Conservation (phyloP, 2,113 vertebrate genomes). For the human (Homo sapiens) region DNA sequence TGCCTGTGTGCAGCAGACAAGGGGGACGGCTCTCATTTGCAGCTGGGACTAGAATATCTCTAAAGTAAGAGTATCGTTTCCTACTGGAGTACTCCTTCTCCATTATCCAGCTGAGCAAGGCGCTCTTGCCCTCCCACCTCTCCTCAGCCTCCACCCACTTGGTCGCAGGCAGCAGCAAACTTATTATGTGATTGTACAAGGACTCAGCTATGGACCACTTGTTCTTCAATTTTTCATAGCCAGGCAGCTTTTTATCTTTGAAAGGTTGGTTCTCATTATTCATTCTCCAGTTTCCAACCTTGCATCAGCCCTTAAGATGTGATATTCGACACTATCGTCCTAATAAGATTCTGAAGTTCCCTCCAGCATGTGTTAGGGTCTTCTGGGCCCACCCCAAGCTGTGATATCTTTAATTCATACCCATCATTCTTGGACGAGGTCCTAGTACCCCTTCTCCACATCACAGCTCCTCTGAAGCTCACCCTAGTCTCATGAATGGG, state of each 20-base stretch:
- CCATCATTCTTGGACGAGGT: background rate
- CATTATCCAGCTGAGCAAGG: background rate
- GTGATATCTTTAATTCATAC: background rate
- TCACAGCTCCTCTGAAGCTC: background rate
- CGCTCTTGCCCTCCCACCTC: background rate
- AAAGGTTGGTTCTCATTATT: background rate
- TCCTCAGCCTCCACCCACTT: too few relatives aligned
- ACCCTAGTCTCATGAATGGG: background rate
- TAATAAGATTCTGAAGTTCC: background rate
- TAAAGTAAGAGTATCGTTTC: background rate
- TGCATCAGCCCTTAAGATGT: too few relatives aligned
- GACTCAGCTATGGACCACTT: background rate
- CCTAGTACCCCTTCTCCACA: background rate
- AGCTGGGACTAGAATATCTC: background rate
- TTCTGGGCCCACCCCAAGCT: background rate
- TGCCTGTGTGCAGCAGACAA: fast-evolving
- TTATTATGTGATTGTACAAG: too few relatives aligned
- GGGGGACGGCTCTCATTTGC: background rate
- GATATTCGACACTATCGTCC: background rate
- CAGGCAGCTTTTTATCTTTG: background rate
- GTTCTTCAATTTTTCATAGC: background rate
- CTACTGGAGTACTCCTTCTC: too few relatives aligned
- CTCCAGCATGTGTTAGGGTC: background rate
- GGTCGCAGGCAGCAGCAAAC: too few relatives aligned
- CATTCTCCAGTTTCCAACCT: background rate